Base-by-base conservation (phyloP, 2,113 vertebrate species). In the Symphodus melops region DNA sequence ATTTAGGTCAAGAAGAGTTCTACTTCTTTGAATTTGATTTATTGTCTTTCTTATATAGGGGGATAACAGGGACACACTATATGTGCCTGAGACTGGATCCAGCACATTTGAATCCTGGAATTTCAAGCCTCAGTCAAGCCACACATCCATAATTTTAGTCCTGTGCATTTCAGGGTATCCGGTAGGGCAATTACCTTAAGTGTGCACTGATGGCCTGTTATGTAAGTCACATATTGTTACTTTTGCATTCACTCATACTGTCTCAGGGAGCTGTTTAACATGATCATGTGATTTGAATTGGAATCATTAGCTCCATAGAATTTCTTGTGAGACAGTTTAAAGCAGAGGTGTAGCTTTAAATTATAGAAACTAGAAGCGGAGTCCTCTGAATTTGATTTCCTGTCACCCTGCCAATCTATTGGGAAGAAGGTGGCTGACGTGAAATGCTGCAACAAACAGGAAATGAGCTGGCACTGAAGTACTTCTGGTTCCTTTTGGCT, bases 1-100 rank as follows among this genome's bases (percentile, higher is more conserved):
- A 71, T 87, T 89, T 81, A 82, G 88, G 89, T 90, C 80, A 87
- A 87, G 61, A 72, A 84, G 57, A 60, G 83, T 85, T 88, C 87
- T 78, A 74, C 49, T 42, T 67, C 79, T 90, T 86, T 79, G 68
- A 19, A 0, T 84, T 81, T 89, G 84, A 92, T 90, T 92, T 85
- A 89, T 89, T 77, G 75, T 85, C 74, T 79, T 63, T 60, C 60
- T 88, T 73, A 82, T 83, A 68, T 66, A 60, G 55, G 64, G 80
- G 70, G 74, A 91, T 65, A 86, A 77, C 77, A 59, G 60, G 54
- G 66, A 77, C 46, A 2, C 69, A 51, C 36, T 72, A 36, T 74
- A 77, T 82, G 86, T 88, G 77, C 23, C 36, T 56, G 80, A 85
- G 84, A 89, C 25, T 48, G 55, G 63, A 79, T 85, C 77, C 82